phyloP scores from a whole-genome alignment of 2,797 vertebrate species.

The Gymnocypris eckloni region DNA sequence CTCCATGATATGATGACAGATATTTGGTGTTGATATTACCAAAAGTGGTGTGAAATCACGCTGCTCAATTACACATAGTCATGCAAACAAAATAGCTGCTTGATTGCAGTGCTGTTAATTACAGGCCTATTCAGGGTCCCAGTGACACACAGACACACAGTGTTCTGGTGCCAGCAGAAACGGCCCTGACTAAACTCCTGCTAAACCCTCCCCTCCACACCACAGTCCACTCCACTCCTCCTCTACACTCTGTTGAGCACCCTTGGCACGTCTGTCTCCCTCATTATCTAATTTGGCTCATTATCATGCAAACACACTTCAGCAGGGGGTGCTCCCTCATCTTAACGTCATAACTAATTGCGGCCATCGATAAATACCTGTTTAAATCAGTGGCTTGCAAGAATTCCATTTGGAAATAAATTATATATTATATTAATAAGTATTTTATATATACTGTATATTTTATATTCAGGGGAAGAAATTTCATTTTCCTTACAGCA shows the following conservation, averaged over 20 bases:
- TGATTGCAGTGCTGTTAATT: slow-evolving; percentile 63
- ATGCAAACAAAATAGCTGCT: slow-evolving; percentile 53
- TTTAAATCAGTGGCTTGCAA: not conserved
- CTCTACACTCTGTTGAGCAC: slow-evolving; percentile 39
- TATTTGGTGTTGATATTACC: slow-evolving; percentile 43
- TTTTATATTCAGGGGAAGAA: too few relatives aligned
- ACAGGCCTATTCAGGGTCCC: slow-evolving; percentile 56
- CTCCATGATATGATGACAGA: slow-evolving; percentile 8
- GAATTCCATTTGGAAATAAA: not conserved
- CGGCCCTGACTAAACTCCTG: slow-evolving; percentile 63
- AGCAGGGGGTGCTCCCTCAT: slow-evolving; percentile 55
- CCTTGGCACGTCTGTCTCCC: slow-evolving; percentile 51
- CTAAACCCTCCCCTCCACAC: slow-evolving; percentile 45
- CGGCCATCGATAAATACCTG: slow-evolving; percentile 50
- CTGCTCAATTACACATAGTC: slow-evolving; percentile 38
- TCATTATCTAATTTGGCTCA: slow-evolving; percentile 65
- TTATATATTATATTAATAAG: too few relatives aligned
- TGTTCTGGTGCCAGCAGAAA: slow-evolving; percentile 51
- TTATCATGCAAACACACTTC: slow-evolving; percentile 61
- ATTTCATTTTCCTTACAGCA: not conserved
- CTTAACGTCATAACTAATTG: slow-evolving; percentile 57
- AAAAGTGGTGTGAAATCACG: slow-evolving; percentile 42
- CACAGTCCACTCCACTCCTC: slow-evolving; percentile 47
- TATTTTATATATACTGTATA: too few relatives aligned
- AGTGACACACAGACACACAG: slow-evolving; percentile 55